Base-by-base conservation (phyloP, 2,888 invertebrate species). In the Philereme vetulata region DNA sequence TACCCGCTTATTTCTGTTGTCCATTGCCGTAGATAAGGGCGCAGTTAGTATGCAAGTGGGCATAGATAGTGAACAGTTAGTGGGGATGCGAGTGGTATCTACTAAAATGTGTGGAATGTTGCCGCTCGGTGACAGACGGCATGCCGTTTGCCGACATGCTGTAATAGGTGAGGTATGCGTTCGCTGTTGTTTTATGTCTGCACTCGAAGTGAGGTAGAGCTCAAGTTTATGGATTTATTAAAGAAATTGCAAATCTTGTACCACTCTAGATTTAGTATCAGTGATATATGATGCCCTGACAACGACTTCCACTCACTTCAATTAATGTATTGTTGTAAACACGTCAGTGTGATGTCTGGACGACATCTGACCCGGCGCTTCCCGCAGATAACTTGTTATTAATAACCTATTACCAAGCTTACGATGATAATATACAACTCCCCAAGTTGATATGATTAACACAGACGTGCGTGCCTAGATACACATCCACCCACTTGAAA, bases 311-410 rank as follows among this genome's bases (percentile, higher is more conserved):
- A 53, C 49, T 48, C 45, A 21, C 58, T 50, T 54, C 8, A 59
- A 59, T 59, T 50, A 59, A 21, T 38, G 36, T 46, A 44, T 21
- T 54, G 54, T 59, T 50, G 54, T 53, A 45, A 51, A 51, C 54
- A 53, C 50, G 45, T 40, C 53, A 11, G 21, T 34, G 44, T 34
- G 4, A 21, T 49, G 44, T 51, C 54, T 43, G 33, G 50, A 0
- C 35, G 45, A 8, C 46, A 33, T 42, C 51, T 36, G 54, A 50
- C 51, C 54, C 50, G 21, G 4, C 32, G 8, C 38, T 34, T 34
- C 58, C 49, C 46, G 36, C 7, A 51, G 60, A 60, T 60, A 60
- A 54, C 2, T 32, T 50, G 10, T 48, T 47, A 34, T 34, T 52
- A 52, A 36, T 8, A 45, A 38, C 11, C 42, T 8, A 42, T 4